Evolutionary conservation across 2,797 vertebrate genomes (phyloP).

Genomic region (Buceros bicornis): DNA sequence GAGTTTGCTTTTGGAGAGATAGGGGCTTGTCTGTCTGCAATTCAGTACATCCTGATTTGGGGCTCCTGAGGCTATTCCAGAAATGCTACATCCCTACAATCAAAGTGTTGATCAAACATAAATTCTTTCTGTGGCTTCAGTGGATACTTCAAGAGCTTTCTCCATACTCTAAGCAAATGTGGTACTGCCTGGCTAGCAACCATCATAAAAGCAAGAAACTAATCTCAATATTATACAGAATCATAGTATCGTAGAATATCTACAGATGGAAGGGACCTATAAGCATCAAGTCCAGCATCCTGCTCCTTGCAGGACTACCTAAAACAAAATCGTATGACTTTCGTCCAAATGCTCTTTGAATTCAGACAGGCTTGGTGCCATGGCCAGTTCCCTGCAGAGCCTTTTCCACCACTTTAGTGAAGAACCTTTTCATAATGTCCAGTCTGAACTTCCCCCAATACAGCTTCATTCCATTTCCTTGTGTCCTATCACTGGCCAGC

Average conservation of each 20-base stretch:
- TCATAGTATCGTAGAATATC: background rate
- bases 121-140: background rate
- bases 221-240: background rate
- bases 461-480: background rate
- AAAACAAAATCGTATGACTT: too few species aligned
- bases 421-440: background rate
- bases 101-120: background rate
- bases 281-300: background rate
- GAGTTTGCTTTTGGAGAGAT: background rate
- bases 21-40: background rate
- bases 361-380: background rate
- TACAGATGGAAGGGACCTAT: background rate
- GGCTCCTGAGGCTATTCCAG: background rate
- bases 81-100: background rate
- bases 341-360: background rate
- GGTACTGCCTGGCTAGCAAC: background rate
- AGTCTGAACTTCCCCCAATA: background rate
- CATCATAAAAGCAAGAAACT: background rate
- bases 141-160: background rate
- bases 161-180: background rate
- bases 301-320: background rate
- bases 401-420: background rate
- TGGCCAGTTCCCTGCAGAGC: background rate
- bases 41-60: background rate
- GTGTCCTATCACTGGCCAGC: background rate